These are phyloP conservation scores for Leptinotarsa defecta DNA, from an alignment of 1,140 invertebrate species.

Conservation along the genomic window DNA sequence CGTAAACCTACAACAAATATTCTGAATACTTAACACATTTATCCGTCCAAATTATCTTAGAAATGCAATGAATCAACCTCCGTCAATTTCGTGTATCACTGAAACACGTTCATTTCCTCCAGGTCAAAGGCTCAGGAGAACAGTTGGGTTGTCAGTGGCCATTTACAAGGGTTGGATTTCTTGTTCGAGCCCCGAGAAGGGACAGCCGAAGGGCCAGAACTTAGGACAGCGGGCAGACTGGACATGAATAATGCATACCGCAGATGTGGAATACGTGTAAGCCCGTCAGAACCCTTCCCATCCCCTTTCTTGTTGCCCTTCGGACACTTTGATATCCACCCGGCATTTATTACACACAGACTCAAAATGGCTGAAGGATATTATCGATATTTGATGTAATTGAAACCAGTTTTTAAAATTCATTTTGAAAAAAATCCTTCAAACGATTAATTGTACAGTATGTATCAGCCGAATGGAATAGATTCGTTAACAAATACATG, in stretches of 20 bases:
- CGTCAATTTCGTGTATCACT: not conserved
- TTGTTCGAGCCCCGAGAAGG: slow-evolving; percentile 42
- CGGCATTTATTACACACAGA: not conserved
- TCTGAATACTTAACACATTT: no score
- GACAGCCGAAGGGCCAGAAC: slow-evolving; percentile 39
- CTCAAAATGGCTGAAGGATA: slow-evolving; percentile 12
- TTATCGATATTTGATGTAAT: no score
- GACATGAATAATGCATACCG: slow-evolving; percentile 56
- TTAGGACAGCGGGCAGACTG: slow-evolving; percentile 53
- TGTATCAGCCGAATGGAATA: no score
- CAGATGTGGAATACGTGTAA: slow-evolving; percentile 56
- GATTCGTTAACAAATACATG: no score
- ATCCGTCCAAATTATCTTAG: no score
- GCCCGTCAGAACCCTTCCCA: slow-evolving; percentile 19
- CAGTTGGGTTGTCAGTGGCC: slow-evolving; percentile 41
- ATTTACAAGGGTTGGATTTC: slow-evolving; percentile 51
- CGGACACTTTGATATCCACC: slow-evolving; percentile 3
- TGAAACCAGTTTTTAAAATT: no score
- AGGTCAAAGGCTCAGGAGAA: not conserved
- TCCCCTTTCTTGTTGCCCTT: slow-evolving; percentile 21
- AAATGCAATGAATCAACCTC: not conserved
- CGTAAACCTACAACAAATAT: no score
- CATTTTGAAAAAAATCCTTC: no score
- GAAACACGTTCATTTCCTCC: not conserved
- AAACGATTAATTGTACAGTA: no score